Conservation (phyloP, 2,113 vertebrate species). For the Numida meleagris region DNA sequence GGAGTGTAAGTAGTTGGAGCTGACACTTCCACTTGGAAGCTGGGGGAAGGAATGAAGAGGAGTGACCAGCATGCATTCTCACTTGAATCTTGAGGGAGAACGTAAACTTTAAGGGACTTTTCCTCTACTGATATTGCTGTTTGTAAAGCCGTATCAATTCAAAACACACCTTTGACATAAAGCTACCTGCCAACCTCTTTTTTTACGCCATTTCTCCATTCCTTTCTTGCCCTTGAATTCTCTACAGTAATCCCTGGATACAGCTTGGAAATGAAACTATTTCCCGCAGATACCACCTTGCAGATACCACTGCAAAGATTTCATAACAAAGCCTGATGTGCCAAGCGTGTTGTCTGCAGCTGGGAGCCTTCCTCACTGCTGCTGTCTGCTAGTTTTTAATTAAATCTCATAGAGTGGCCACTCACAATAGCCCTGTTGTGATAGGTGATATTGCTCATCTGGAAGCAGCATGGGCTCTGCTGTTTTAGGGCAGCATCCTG, state of each 20-base stretch:
- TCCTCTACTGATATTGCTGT: slow-evolving; percentile 45
- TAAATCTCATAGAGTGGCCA: not conserved
- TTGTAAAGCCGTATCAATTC: slow-evolving; percentile 56
- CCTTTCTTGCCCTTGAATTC: not conserved
- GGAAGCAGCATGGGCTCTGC: not conserved
- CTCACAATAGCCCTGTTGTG: not conserved
- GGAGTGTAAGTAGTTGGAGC: slow-evolving; percentile 59
- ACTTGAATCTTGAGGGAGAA: slow-evolving; percentile 57
- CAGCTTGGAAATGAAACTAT: slow-evolving; percentile 34
- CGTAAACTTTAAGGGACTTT: slow-evolving; percentile 44
- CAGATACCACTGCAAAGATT: no score
- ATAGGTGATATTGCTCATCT: not conserved
- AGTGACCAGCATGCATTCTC: slow-evolving; percentile 46
- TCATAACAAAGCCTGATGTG: not conserved
- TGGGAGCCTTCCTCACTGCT: not conserved
- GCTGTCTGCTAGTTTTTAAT: slow-evolving; percentile 7
- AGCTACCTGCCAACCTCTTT: not conserved
- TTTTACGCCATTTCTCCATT: not conserved
- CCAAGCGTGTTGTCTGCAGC: not conserved
- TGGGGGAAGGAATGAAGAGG: slow-evolving; percentile 45
- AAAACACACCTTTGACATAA: slow-evolving; percentile 41
- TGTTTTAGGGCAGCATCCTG: not conserved
- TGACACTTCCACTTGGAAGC: slow-evolving; percentile 67
- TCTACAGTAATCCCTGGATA: slow-evolving; percentile 23
- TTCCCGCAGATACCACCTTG: not conserved